A percentile compares a stretch with the other conserved stretches of the same genome.
Conservation (phyloP, 2,888 invertebrate species). For the Tanytarsus gracilentus region DNA sequence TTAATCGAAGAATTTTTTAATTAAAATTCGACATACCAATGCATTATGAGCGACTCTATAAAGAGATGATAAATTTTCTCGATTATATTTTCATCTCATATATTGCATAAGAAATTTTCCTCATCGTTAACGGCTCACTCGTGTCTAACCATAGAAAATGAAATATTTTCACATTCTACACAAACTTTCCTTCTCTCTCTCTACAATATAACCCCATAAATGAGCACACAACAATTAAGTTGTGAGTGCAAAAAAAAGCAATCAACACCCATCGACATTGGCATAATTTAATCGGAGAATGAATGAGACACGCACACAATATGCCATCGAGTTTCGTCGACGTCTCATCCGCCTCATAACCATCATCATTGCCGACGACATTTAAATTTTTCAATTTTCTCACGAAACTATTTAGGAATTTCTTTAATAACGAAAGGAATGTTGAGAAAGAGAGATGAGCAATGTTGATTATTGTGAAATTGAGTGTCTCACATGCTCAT, state of each 20-base stretch:
- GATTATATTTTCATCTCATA: too few species aligned
- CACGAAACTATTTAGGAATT: slow-evolving; percentile 29
- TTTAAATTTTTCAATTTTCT: slow-evolving; percentile 28
- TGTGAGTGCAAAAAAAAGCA: neutral
- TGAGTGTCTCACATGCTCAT: neutral
- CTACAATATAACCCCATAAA: too few species aligned
- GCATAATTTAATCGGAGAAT: neutral
- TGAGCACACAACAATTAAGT: neutral
- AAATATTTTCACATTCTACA: too few species aligned
- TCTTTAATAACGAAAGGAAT: slow-evolving; percentile 25
- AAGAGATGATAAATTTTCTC: too few species aligned
- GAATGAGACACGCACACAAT: neutral
- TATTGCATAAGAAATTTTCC: neutral
- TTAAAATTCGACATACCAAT: too few species aligned
- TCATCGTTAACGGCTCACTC: neutral
- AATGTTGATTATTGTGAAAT: neutral
- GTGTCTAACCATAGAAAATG: too few species aligned
- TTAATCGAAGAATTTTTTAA: too few species aligned
- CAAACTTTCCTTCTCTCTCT: too few species aligned
- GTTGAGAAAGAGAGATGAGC: neutral
- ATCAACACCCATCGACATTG: neutral
- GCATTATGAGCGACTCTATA: too few species aligned
- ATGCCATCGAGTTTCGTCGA: neutral
- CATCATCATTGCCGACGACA: neutral
- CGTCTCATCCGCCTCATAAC: neutral